phyloP scores from a whole-genome alignment of 2,113 vertebrate species.

The Mungos mungo region DNA sequence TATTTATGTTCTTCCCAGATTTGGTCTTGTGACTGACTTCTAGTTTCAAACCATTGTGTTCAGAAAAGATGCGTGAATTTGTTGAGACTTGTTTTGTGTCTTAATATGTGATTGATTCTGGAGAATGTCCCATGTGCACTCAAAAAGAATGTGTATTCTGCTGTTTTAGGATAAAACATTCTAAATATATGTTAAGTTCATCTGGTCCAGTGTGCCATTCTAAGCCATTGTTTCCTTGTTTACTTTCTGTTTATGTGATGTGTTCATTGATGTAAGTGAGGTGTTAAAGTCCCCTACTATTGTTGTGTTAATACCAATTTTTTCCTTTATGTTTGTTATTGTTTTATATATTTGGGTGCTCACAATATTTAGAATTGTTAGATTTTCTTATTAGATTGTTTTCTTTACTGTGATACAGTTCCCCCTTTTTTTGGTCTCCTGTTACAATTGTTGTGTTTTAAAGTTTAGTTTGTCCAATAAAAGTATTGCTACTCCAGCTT shows the following conservation, averaged over 20 bases:
- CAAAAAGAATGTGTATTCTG: neutral
- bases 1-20: neutral
- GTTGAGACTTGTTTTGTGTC: neutral
- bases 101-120: neutral
- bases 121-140: neutral
- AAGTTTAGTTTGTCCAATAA: neutral
- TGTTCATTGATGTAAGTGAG: neutral
- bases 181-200: neutral
- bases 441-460: neutral
- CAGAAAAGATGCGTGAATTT: neutral
- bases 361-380: neutral
- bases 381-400: neutral
- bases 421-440: neutral
- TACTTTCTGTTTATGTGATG: neutral
- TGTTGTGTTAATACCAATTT: neutral
- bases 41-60: neutral
- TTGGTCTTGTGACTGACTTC: neutral
- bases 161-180: neutral
- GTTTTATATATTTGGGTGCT: neutral
- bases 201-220: neutral
- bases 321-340: neutral
- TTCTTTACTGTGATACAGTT: neutral
- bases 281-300: neutral
- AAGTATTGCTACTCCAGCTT: neutral
- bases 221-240: neutral